phyloP scores from a whole-genome alignment of 2,113 vertebrate species.

The Merops nubicus region DNA sequence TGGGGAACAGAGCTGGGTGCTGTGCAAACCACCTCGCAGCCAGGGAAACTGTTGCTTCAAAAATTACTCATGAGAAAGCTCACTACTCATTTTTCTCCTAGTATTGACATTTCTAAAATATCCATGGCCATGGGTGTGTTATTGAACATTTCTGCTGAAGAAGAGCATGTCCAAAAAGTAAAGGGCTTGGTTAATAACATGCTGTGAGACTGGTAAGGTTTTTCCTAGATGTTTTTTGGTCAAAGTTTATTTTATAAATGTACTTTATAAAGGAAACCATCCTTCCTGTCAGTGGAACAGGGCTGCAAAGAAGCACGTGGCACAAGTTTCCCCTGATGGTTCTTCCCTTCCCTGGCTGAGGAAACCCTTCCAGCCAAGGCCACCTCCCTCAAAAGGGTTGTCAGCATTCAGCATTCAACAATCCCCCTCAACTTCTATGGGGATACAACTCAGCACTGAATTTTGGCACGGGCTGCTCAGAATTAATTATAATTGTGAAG shows the following conservation, averaged over 20 bases:
- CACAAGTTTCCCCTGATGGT: background rate
- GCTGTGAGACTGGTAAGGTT: background rate
- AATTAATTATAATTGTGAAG: conserved; percentile 2
- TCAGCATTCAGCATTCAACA: background rate
- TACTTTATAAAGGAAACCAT: background rate
- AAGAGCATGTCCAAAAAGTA: background rate
- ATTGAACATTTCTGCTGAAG: conserved; percentile 1
- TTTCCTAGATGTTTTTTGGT: too few relatives aligned
- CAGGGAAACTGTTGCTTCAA: background rate
- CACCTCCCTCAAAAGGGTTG: accelerated
- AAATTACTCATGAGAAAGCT: background rate
- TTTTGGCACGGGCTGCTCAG: conserved; percentile 7
- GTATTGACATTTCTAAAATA: background rate
- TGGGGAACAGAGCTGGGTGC: background rate
- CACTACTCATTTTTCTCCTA: background rate
- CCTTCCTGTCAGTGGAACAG: background rate
- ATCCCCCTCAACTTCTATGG: background rate
- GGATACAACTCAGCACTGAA: background rate
- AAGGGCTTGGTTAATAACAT: background rate
- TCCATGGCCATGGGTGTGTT: background rate
- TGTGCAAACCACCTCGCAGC: background rate
- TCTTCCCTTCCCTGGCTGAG: background rate
- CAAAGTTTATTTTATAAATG: too few relatives aligned
- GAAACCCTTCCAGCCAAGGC: background rate
- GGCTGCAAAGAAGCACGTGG: background rate